A percentile compares a stretch with the other conserved stretches of the same genome.
phyloP scores from a whole-genome alignment of 2,888 invertebrate species.

The Papilio protenor region DNA sequence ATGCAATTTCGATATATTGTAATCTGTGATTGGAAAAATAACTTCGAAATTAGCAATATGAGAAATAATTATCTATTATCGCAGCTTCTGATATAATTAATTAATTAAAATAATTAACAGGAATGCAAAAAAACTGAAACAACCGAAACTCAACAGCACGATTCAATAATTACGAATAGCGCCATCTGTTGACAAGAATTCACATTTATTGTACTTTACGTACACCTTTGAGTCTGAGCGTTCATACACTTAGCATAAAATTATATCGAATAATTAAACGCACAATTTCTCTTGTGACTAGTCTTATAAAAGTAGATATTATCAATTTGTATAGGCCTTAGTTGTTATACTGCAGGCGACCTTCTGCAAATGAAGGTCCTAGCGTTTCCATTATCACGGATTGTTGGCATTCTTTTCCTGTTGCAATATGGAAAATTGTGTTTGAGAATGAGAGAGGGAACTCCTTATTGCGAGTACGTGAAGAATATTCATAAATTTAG shows the following conservation, averaged over 20 bases:
- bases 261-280: no score
- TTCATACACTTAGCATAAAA: no score
- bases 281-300: not conserved
- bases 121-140: not conserved
- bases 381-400: not conserved
- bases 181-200: not conserved
- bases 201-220: not conserved
- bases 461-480: not conserved
- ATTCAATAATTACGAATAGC: not conserved
- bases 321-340: not conserved
- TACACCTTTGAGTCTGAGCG: no score
- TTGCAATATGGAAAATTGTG: not conserved
- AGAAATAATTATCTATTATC: not conserved
- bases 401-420: not conserved
- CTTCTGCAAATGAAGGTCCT: constrained; percentile 2
- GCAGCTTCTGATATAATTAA: not conserved
- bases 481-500: not conserved
- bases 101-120: not conserved
- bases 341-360: not conserved
- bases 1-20: constrained; percentile 5
- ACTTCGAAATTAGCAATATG: not conserved
- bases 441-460: not conserved
- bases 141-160: not conserved
- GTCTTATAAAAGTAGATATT: not conserved
- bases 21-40: not conserved